These are phyloP conservation scores for Leuciscus idus DNA, from an alignment of 2,113 vertebrate genomes.

Conservation along the genomic window DNA sequence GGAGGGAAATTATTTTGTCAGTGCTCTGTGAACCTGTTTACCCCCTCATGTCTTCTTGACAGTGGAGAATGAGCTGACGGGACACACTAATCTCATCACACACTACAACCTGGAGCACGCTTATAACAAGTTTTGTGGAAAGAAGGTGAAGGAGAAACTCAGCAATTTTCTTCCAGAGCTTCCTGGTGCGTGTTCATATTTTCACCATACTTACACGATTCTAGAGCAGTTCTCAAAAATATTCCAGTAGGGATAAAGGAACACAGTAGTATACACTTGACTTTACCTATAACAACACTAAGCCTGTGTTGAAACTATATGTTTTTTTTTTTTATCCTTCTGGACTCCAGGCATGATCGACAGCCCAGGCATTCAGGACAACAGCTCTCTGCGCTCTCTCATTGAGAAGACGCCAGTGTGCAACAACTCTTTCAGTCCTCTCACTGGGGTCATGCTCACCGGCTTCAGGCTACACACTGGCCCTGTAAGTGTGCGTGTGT, in stretches of 20 bases:
- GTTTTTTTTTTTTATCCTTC: background rate
- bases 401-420: conserved; percentile 97
- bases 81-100: conserved; percentile 96
- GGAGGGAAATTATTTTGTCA: too few species aligned
- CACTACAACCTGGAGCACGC: conserved; percentile 96
- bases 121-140: conserved; percentile 97
- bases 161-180: conserved; percentile 97
- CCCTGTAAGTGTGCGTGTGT: conserved; percentile 78
- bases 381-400: conserved; percentile 92
- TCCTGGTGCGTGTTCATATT: conserved; percentile 75
- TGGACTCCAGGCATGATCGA: conserved; percentile 87
- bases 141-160: conserved; percentile 98
- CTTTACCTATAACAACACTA: background rate
- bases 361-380: conserved; percentile 91
- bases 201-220: too few species aligned
- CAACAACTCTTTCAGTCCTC: conserved; percentile 90
- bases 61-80: conserved; percentile 93
- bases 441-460: conserved; percentile 91
- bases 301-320: background rate
- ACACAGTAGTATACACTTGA: background rate
- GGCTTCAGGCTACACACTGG: conserved; percentile 95
- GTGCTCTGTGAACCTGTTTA: background rate
- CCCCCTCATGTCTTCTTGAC: conserved; percentile 11
- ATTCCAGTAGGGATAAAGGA: too few species aligned
- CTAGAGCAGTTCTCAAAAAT: background rate